Percentiles rank a stretch among this genome's conserved stretches.
Conservation (phyloP, 2,888 invertebrate species). For the Hemistola chrysoprasaria region DNA sequence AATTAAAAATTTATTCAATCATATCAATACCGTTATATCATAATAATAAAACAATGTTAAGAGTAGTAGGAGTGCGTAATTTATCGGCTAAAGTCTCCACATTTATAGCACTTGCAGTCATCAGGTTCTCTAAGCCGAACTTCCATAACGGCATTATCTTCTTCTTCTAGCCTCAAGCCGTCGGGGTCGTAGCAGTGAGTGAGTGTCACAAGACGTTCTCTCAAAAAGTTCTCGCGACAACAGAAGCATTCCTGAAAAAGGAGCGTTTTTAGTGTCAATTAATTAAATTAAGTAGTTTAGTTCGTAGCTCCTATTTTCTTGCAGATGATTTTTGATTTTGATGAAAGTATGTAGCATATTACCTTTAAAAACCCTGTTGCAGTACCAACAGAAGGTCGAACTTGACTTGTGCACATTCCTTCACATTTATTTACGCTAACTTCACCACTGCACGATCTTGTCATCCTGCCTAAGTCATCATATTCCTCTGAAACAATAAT, state of each 20-base stretch:
- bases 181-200: conserved; percentile 95
- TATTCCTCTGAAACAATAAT: conserved; percentile 90
- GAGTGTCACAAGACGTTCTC: conserved; percentile 89
- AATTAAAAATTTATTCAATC: too few species aligned
- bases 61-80: not conserved
- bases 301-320: too few species aligned
- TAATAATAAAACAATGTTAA: too few species aligned
- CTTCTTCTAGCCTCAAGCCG: conserved; percentile 87
- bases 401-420: conserved; percentile 95
- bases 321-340: too few species aligned
- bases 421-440: conserved; percentile 96
- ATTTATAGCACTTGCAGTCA: conserved; percentile 95
- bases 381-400: conserved; percentile 94
- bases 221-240: conserved; percentile 93
- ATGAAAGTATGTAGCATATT: conserved; percentile 19
- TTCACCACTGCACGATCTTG: conserved; percentile 94
- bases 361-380: conserved; percentile 95
- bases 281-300: too few species aligned
- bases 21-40: too few species aligned
- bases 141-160: conserved; percentile 88
- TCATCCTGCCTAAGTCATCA: conserved; percentile 91
- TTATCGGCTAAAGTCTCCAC: conserved; percentile 91
- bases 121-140: conserved; percentile 92
- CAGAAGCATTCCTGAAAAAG: conserved; percentile 92
- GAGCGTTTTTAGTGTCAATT: too few species aligned